phyloP scores from a whole-genome alignment of 2,797 vertebrate species.

The Phataginus tetradactyla region DNA sequence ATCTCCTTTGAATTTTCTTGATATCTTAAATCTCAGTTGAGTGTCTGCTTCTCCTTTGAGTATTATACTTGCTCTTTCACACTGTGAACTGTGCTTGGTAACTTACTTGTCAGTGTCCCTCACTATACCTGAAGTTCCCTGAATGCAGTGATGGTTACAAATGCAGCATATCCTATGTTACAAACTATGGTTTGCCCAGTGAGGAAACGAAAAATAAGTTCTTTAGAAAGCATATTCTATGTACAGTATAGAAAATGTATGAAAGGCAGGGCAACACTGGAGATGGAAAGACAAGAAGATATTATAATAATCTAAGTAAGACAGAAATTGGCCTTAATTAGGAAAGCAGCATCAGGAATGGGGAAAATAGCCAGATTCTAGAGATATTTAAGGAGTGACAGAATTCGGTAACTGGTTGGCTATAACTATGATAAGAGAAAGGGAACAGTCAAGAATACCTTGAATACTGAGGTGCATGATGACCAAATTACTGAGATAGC shows the following conservation, averaged over 20 bases:
- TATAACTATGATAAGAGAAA: neutral
- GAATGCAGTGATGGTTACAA: neutral
- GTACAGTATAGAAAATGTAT: neutral
- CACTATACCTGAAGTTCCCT: neutral
- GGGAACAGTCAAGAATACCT: neutral
- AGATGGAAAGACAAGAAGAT: neutral
- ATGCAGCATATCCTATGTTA: neutral
- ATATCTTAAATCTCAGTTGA: neutral
- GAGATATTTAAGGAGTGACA: neutral
- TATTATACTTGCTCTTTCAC: neutral
- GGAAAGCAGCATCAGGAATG: neutral
- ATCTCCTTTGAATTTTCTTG: constrained; percentile 10
- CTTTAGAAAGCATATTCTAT: constrained; percentile 5
- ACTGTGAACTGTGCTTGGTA: neutral
- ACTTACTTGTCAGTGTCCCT: neutral
- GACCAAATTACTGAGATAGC: neutral
- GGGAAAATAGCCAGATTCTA: neutral
- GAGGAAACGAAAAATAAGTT: neutral
- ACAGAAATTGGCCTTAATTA: constrained; percentile 18
- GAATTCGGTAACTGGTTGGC: neutral
- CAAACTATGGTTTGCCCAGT: neutral
- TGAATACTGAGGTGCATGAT: neutral
- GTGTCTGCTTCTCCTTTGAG: neutral
- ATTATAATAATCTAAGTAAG: neutral
- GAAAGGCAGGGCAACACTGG: neutral